Conservation (phyloP, 2,797 vertebrate genomes). For the Psittacula derbiana region DNA sequence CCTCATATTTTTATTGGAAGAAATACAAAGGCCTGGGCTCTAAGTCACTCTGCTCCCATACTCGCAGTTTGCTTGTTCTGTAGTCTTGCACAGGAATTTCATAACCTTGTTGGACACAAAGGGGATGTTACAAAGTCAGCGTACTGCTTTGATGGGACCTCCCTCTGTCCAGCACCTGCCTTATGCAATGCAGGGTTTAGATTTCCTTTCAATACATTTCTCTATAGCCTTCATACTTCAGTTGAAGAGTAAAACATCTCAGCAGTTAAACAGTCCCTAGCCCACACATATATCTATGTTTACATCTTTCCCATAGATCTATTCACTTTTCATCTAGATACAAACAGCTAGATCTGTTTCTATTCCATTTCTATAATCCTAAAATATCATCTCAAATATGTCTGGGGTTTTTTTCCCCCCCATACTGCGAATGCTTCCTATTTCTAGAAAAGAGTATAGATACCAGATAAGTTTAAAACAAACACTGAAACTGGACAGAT, state of each 20-base stretch:
- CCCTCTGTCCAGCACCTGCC: not conserved
- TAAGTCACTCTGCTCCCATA: not conserved
- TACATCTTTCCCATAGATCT: not conserved
- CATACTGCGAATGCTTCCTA: not conserved
- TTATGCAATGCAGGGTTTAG: not conserved
- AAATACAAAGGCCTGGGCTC: not conserved
- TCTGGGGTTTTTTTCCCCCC: accelerated
- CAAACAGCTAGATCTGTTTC: not conserved
- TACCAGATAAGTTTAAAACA: not conserved
- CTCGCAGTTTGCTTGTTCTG: not conserved
- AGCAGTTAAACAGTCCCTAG: not conserved
- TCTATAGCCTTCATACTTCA: not conserved
- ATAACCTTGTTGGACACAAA: not conserved
- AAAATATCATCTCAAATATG: not conserved
- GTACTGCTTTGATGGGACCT: not conserved
- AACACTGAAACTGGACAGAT: not conserved
- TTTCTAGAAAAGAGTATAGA: not conserved
- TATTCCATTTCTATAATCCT: not conserved
- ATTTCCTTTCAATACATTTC: not conserved
- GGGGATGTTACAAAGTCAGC: not conserved
- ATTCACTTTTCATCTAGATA: not conserved
- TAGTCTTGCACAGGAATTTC: not conserved
- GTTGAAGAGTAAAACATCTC: not conserved
- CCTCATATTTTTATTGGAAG: not conserved
- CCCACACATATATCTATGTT: not conserved